A percentile compares a stretch with the other conserved stretches of the same genome.
These are phyloP conservation scores for Callinectes sapidus DNA, from an alignment of 2,888 invertebrate species.

Conservation along the genomic window DNA sequence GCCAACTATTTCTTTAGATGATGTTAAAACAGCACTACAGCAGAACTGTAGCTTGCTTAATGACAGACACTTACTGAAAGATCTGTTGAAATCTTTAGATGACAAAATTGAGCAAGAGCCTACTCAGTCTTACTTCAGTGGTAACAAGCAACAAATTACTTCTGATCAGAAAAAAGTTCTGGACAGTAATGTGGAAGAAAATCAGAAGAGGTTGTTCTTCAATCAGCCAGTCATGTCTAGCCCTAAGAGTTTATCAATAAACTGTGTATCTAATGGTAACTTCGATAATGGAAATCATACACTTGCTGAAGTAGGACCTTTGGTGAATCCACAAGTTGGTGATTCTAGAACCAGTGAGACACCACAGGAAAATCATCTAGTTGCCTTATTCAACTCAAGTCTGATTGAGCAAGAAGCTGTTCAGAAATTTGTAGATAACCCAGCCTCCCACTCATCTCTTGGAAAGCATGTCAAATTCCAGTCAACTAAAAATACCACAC, in stretches of 20 bases:
- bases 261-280: neutral
- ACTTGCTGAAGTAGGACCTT: neutral
- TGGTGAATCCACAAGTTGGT: neutral
- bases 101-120: conserved; percentile 41
- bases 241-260: neutral
- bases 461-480: conserved; percentile 40
- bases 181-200: neutral
- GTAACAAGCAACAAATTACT: neutral
- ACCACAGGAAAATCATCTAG: neutral
- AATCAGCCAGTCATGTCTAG: neutral
- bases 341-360: neutral
- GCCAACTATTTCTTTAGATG: conserved; percentile 31
- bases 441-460: neutral
- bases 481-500: neutral
- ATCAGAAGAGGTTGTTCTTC: neutral
- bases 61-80: conserved; percentile 48
- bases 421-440: neutral
- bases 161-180: neutral
- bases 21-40: conserved; percentile 46
- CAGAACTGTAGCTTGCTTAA: conserved; percentile 43
- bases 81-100: conserved; percentile 53
- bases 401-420: neutral
- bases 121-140: neutral
- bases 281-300: neutral
- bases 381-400: neutral